Evolutionary conservation across 1,140 invertebrate genomes (phyloP).

Genomic region (Penaeus indicus): DNA sequence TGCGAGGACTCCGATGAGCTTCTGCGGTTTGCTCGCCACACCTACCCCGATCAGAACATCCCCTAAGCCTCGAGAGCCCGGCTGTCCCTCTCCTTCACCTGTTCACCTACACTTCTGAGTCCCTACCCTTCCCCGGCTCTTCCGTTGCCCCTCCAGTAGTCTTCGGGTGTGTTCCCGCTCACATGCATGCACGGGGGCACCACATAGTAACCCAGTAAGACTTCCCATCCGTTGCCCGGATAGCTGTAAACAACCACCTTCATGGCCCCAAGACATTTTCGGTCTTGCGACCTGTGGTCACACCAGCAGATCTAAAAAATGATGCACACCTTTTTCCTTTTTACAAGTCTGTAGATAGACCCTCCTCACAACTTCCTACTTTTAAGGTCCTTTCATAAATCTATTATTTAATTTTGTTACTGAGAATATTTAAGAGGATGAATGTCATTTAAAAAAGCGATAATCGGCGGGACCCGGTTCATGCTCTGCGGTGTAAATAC

Average conservation of each 20-base stretch:
- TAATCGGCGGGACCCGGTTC: constrained; percentile 57
- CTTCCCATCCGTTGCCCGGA: too few species aligned
- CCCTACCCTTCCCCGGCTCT: background rate
- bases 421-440: constrained; percentile 8
- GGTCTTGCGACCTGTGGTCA: background rate
- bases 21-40: constrained; percentile 78
- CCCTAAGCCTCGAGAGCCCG: constrained; percentile 28
- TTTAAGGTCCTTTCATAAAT: background rate
- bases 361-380: background rate
- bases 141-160: too few species aligned
- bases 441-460: constrained; percentile 27
- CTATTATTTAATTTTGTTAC: background rate
- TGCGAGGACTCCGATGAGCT: constrained; percentile 93
- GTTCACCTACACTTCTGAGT: background rate
- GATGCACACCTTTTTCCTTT: background rate
- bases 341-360: constrained; percentile 24
- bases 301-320: background rate
- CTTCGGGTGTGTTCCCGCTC: too few species aligned
- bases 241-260: too few species aligned
- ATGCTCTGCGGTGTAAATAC: background rate
- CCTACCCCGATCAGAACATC: constrained; percentile 54
- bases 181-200: too few species aligned
- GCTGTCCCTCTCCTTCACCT: background rate
- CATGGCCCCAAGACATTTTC: background rate
- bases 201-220: too few species aligned